These are phyloP conservation scores for Plecturocebus donacophilus DNA, from an alignment of 2,113 vertebrate genomes.

Conservation along the genomic window DNA sequence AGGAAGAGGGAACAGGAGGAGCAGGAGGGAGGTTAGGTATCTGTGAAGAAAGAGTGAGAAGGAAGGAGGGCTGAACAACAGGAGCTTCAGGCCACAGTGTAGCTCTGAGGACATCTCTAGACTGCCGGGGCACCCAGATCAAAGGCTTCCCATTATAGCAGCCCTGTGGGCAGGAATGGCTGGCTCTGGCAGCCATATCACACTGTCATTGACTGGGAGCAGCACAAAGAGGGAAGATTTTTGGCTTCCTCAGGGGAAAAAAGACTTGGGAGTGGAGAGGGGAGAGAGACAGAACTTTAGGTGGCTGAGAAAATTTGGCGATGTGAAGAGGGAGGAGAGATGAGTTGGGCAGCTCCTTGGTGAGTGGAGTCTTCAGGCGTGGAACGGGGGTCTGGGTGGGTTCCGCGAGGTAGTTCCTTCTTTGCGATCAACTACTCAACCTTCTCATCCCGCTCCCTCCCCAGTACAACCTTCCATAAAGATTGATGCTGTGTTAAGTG, in stretches of 20 bases:
- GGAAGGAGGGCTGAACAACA: background rate
- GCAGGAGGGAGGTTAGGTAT: background rate
- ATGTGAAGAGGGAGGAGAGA: background rate
- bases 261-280: background rate
- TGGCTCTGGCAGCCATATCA: background rate
- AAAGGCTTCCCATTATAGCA: background rate
- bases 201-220: background rate
- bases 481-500: background rate
- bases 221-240: background rate
- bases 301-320: fast-evolving
- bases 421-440: fast-evolving
- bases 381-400: too few relatives aligned
- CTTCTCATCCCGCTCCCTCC: background rate
- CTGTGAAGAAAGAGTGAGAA: background rate
- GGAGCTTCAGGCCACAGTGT: background rate
- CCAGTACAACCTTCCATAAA: fast-evolving
- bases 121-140: too few relatives aligned
- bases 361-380: fast-evolving
- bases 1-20: background rate
- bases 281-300: too few relatives aligned
- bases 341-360: background rate
- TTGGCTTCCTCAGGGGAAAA: too few relatives aligned
- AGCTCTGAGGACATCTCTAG: background rate
- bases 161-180: background rate
- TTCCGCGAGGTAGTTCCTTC: fast-evolving